Conservation (phyloP, 2,888 invertebrate species). For the Drosophila heteroneura region DNA sequence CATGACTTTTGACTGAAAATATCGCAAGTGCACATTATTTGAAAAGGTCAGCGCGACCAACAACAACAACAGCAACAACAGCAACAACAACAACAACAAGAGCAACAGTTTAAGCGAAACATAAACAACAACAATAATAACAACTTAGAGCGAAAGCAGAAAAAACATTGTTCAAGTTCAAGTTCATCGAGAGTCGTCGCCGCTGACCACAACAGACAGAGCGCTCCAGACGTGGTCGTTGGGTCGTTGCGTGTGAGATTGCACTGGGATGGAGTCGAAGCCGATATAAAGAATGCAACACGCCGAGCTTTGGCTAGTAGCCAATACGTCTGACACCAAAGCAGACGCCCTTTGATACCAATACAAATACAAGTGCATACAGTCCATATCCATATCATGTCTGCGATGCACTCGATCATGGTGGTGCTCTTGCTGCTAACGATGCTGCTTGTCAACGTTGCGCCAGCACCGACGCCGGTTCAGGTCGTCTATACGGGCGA, state of each 20-base stretch:
- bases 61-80: conserved; percentile 17
- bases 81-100: neutral
- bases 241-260: conserved; percentile 61
- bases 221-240: conserved; percentile 58
- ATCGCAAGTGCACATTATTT: conserved; percentile 57
- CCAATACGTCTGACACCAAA: conserved; percentile 50
- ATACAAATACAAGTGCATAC: neutral
- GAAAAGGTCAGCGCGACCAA: conserved; percentile 68
- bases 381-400: conserved; percentile 8
- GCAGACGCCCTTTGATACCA: conserved; percentile 42
- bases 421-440: conserved; percentile 14
- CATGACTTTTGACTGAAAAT: conserved; percentile 74
- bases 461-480: conserved; percentile 55
- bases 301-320: conserved; percentile 64
- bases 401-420: conserved; percentile 30
- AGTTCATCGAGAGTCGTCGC: conserved; percentile 50
- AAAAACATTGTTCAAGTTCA: conserved; percentile 71
- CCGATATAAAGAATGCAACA: conserved; percentile 71
- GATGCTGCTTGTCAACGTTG: conserved; percentile 10
- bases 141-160: conserved; percentile 18
- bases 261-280: conserved; percentile 43
- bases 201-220: conserved; percentile 27
- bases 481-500: conserved; percentile 79
- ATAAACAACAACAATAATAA: conserved; percentile 13
- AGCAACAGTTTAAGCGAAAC: conserved; percentile 7